phyloP scores from a whole-genome alignment of 2,888 invertebrate genomes.

The Ormyrus labotus region DNA sequence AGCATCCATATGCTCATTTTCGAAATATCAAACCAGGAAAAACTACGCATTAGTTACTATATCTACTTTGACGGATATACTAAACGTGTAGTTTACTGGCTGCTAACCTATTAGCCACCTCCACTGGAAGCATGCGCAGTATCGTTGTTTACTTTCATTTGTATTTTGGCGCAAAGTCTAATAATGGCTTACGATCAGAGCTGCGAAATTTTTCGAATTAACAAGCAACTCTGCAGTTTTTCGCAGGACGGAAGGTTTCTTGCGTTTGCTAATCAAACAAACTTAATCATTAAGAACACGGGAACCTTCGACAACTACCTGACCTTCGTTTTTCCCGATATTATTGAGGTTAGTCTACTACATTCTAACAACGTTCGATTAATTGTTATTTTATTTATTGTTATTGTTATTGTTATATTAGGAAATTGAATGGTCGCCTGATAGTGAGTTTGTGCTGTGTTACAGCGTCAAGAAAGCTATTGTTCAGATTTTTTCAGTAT shows the following conservation, averaged over 20 bases:
- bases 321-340: slow-evolving; percentile 65
- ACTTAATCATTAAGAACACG: slow-evolving; percentile 65
- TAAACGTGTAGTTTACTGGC: too few species aligned
- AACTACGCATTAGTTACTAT: too few species aligned
- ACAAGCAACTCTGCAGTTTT: slow-evolving; percentile 65
- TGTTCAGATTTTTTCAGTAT: slow-evolving; percentile 76
- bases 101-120: too few species aligned
- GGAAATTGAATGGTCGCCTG: slow-evolving; percentile 73
- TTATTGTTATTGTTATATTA: slow-evolving; percentile 54
- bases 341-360: slow-evolving; percentile 70
- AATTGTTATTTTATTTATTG: too few species aligned
- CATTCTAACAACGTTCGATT: not conserved
- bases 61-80: too few species aligned
- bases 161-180: slow-evolving; percentile 2
- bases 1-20: not conserved
- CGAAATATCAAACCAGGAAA: not conserved
- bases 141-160: slow-evolving; percentile 6
- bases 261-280: slow-evolving; percentile 66
- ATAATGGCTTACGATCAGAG: slow-evolving; percentile 41
- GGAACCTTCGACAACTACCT: slow-evolving; percentile 61
- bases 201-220: slow-evolving; percentile 61
- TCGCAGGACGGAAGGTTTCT: slow-evolving; percentile 66
- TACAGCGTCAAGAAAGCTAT: slow-evolving; percentile 67
- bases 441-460: slow-evolving; percentile 71
- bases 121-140: slow-evolving; percentile 15